A percentile compares a stretch with the other conserved stretches of the same genome.
Conservation (phyloP, 2,888 invertebrate species). For the Mylabris sibirica region DNA sequence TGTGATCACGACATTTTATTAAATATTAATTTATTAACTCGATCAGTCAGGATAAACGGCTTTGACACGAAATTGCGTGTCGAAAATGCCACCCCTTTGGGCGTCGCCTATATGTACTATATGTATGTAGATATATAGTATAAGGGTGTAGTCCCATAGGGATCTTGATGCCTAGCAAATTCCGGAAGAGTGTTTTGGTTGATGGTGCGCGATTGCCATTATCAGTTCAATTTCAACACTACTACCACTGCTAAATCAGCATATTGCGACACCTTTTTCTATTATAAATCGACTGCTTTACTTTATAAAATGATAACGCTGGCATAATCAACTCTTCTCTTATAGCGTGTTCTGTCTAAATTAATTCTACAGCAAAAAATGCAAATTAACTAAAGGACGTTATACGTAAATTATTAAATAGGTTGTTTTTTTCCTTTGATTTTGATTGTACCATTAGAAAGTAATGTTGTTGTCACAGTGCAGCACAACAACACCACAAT, state of each 20-base stretch:
- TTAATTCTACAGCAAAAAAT: constrained; percentile 10
- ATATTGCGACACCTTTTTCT: constrained; percentile 16
- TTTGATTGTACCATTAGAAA: constrained; percentile 9
- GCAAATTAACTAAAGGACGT: background rate
- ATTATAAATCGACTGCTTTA: constrained; percentile 4
- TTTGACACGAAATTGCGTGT: constrained; percentile 52
- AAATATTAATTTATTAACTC: constrained; percentile 53
- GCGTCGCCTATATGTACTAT: constrained; percentile 27
- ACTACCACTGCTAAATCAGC: constrained; percentile 11
- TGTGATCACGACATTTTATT: constrained; percentile 48
- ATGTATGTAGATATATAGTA: background rate
- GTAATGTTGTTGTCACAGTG: background rate
- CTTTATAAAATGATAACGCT: constrained; percentile 8
- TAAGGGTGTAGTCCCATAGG: background rate
- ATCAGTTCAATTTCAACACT: constrained; percentile 15
- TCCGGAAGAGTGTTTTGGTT: constrained; percentile 13
- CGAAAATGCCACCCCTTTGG: constrained; percentile 43
- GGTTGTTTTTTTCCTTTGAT: background rate
- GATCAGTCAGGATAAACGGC: constrained; percentile 50
- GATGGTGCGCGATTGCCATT: constrained; percentile 15
- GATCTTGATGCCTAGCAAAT: constrained; percentile 1
- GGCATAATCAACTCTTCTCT: constrained; percentile 5
- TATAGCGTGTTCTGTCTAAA: constrained; percentile 10
- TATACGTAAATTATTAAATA: constrained; percentile 12
- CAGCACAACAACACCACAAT: background rate